These are phyloP conservation scores for Argentina silus DNA, from an alignment of 2,797 vertebrate species.

Conservation along the genomic window DNA sequence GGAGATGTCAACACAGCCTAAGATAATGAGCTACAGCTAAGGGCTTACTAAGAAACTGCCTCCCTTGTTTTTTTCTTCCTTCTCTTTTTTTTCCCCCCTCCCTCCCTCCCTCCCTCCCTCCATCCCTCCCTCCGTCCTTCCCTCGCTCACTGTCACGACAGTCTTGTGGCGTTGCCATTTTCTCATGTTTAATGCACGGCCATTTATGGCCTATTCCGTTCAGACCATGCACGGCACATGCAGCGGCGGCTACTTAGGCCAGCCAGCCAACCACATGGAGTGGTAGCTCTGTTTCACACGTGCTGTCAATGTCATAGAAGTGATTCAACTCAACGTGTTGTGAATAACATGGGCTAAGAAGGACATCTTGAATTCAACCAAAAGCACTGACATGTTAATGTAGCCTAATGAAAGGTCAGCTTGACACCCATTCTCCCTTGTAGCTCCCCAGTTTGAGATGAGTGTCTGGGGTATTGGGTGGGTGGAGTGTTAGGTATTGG, in stretches of 20 bases:
- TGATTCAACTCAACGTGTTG: slow-evolving; percentile 36
- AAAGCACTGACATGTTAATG: slow-evolving; percentile 53
- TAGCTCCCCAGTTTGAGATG: not conserved
- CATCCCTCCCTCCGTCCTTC: slow-evolving; percentile 26
- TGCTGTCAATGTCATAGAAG: slow-evolving; percentile 48
- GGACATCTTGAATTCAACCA: slow-evolving; percentile 35
- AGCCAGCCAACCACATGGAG: slow-evolving; percentile 40
- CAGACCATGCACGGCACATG: slow-evolving; percentile 50
- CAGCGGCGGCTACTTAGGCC: slow-evolving; percentile 37
- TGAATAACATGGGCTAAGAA: slow-evolving; percentile 21
- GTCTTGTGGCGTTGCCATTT: slow-evolving; percentile 42
- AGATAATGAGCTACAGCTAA: slow-evolving; percentile 61
- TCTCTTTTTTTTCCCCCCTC: slow-evolving; percentile 25
- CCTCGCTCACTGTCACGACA: slow-evolving; percentile 18
- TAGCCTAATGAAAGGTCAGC: slow-evolving; percentile 57
- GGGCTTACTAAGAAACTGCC: slow-evolving; percentile 33
- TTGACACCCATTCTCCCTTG: not conserved
- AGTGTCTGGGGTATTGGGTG: slow-evolving; percentile 9
- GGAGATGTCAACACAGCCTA: slow-evolving; percentile 33
- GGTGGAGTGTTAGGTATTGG: slow-evolving; percentile 1
- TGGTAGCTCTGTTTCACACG: slow-evolving; percentile 32
- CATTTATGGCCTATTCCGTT: slow-evolving; percentile 65
- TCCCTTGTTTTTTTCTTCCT: not conserved
- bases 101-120: slow-evolving; percentile 31
- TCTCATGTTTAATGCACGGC: slow-evolving; percentile 71